Base-by-base conservation (phyloP, 2,888 invertebrate genomes). In the Eudasyphora cyanicolor region DNA sequence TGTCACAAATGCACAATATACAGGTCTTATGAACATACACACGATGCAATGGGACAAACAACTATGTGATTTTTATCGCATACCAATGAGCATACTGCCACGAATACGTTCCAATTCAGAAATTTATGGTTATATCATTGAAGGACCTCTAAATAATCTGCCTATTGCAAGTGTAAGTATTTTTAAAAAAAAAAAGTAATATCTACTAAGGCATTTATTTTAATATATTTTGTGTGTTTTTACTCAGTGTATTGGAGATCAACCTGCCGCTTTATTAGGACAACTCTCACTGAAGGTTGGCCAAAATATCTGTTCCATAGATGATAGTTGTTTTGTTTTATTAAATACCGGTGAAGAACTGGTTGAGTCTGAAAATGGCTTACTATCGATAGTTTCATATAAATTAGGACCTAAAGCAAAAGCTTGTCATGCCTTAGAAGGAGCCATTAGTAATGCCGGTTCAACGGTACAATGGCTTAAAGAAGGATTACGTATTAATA, bases 1-100 rank as follows among this genome's bases (percentile, higher is more conserved):
- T 92, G 98, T 99, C 0, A 98, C 98, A 38, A 99, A 99, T 92
- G 99, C 99, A 12, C 98, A 98, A 35, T 94, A 99, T 85, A 99
- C 99, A 2, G 96, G 98, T 94, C 93, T 99, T 0, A 98, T 99
- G 98, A 98, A 98, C 90, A 93, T 99, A 73, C 94, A 95, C 86
- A 95, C 95, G n/a, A 93, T 97, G 35, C 93, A 96, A 87, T 99
- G 98, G 98, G 98, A 99, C 92, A 93, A 94, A n/a, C 93, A 95
- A 84, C 93, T 99, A 35, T 95, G 98, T 90, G 94, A 95, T 75
- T 98, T 98, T 91, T 99, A 99, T 92, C 95, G 95, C 86, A 95
- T 99, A 91, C 97, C 98, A 6, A 92, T 93, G 89, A 93, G 94
- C 85, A 95, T 99, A 86, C 93, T 99, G 86, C 99, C 99, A 84